Percentiles rank a stretch among this genome's conserved stretches.
phyloP scores from a whole-genome alignment of 2,113 vertebrate species.

The Hirundichthys speculiger region DNA sequence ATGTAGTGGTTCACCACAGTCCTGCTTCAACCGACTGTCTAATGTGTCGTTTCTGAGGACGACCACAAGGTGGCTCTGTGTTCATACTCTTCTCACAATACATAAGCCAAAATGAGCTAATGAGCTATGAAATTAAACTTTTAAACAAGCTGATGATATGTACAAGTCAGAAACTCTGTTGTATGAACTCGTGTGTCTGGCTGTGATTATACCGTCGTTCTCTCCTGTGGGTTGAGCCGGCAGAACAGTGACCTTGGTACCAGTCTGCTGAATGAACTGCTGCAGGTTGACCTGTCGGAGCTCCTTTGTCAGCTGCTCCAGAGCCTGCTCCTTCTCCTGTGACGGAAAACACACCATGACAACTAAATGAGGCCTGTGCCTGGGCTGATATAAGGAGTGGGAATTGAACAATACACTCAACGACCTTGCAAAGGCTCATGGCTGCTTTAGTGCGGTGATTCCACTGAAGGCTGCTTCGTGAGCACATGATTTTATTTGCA shows the following conservation, averaged over 20 bases:
- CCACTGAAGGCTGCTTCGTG: not conserved
- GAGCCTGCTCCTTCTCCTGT: conserved; percentile 94
- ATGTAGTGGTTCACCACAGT: no score
- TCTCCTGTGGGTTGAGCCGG: conserved; percentile 86
- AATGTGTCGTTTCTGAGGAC: conserved; percentile 7
- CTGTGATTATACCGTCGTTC: conserved; percentile 75
- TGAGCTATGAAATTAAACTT: conserved; percentile 4
- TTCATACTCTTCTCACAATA: not conserved
- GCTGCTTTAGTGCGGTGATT: not conserved
- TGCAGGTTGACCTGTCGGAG: conserved; percentile 96
- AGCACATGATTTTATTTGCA: no score
- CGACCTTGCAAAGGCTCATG: not conserved
- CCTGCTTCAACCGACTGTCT: not conserved
- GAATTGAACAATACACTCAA: not conserved
- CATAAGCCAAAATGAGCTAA: not conserved
- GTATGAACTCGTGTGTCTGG: conserved; percentile 1
- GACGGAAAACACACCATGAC: not conserved
- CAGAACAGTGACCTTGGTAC: conserved; percentile 93
- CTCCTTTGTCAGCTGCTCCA: conserved; percentile 96
- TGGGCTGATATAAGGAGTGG: not conserved
- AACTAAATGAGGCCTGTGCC: not conserved
- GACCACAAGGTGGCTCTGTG: conserved; percentile 59
- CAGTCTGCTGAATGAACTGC: conserved; percentile 96
- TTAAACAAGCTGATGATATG: not conserved
- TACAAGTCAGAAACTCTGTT: conserved; percentile 1